Evolutionary conservation across 1,140 invertebrate genomes (phyloP), one percentile per base, ranked within the genome.

Genomic region (Cydia fagiglandana): DNA sequence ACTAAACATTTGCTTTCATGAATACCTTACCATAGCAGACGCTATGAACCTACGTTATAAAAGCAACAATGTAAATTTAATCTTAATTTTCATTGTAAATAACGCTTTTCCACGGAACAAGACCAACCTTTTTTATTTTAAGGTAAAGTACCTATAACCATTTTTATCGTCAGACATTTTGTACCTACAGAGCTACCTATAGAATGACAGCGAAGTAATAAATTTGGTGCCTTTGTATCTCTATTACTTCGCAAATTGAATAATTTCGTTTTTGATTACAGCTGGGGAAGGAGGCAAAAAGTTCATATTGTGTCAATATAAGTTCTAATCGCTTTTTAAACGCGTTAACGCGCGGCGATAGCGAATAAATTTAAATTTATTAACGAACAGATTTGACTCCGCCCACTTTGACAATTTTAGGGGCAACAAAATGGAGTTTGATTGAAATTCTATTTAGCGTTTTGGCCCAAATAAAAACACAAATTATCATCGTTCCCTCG

Each of bases 311-410:
- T 92, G 89, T 91, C 91, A 92, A 91, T 92, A 88, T 89, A 90
- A 91, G 84, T 91, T 91, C 87, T 92, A 92, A 92, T 91, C 89
- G 91, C 88, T 92, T 92, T 92, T 92, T 92, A 92, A 92, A 92
- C 87, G 84, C 88, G 89, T 91, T 92, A 92, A 81, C 81, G 87
- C 85, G 86, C 82, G 78, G 86, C 80, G 83, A 78, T 88, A 85
- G 83, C 87, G 90, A 92, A 91, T 92, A 92, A 91, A 92, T 92
- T 92, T 92, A 89, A 92, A 92, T 92, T 85, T 86, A 91, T 92
- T 92, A 91, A 89, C 86, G 81, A 87, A 88, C 85, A 86, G 88
- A 90, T 90, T 90, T 77, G 84, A 76, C 79, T 77, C 85, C 91
- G 87, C 90, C 89, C 82, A 79, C 80, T 84, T 87, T 89, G 84